These are phyloP conservation scores for Coregonus ussuriensis DNA, from an alignment of 2,797 vertebrate genomes.

Conservation along the genomic window DNA sequence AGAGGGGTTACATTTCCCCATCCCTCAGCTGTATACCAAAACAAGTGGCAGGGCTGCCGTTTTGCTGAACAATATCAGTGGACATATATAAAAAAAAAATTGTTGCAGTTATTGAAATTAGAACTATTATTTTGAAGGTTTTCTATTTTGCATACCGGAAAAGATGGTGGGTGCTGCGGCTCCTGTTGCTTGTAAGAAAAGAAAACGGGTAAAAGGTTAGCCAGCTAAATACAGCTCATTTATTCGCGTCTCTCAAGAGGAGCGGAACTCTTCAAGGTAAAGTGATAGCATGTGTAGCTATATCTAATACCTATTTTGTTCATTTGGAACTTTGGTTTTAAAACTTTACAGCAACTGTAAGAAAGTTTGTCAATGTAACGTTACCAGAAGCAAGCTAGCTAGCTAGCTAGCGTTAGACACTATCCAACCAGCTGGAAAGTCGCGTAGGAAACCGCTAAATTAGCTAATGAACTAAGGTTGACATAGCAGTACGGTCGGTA, in stretches of 20 bases:
- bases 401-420: background rate
- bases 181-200: slow-evolving; percentile 16
- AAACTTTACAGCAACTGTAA: background rate
- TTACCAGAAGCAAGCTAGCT: background rate
- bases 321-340: background rate
- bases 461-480: background rate
- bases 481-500: too few relatives aligned
- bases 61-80: background rate
- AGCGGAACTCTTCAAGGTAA: slow-evolving; percentile 46
- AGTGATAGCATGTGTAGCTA: background rate
- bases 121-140: too few relatives aligned
- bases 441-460: background rate
- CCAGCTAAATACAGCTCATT: background rate
- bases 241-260: background rate
- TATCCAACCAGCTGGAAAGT: background rate
- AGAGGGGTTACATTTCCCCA: background rate
- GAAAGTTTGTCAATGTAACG: background rate
- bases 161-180: slow-evolving; percentile 27
- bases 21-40: background rate
- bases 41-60: background rate
- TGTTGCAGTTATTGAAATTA: too few relatives aligned
- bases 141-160: too few relatives aligned
- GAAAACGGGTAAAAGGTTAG: slow-evolving; percentile 41
- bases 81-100: too few relatives aligned
- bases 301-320: background rate